Conservation (phyloP, 2,888 invertebrate genomes). For the Cryptus armator region DNA sequence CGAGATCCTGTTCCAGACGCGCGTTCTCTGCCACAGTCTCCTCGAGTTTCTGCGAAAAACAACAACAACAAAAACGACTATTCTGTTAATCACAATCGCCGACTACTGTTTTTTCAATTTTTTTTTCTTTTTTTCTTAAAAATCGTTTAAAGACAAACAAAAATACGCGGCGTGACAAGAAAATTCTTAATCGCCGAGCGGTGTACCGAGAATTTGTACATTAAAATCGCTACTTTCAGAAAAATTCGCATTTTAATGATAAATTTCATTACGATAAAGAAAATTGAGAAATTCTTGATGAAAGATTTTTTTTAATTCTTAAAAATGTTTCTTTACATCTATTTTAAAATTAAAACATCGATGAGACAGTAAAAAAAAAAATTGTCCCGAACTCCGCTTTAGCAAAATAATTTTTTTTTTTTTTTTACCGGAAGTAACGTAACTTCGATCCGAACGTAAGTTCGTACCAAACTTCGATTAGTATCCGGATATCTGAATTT, state of each 20-base stretch:
- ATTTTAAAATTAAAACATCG: neutral
- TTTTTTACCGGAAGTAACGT: too few species aligned
- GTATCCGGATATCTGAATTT: too few species aligned
- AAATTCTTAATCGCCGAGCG: neutral
- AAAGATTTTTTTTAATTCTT: too few species aligned
- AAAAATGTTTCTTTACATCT: too few species aligned
- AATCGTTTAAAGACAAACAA: neutral
- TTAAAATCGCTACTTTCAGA: neutral
- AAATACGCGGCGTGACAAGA: neutral
- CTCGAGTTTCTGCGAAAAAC: conserved; percentile 90
- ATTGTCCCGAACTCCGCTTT: too few species aligned
- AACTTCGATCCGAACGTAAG: too few species aligned
- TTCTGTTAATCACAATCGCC: conserved; percentile 8
- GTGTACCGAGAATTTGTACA: neutral
- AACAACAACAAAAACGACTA: neutral
- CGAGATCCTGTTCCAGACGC: conserved; percentile 94
- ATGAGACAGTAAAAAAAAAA: too few species aligned
- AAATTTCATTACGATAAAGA: neutral
- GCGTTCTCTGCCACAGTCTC: conserved; percentile 97
- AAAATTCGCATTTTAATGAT: neutral
- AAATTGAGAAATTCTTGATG: neutral
- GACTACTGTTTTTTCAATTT: too few species aligned
- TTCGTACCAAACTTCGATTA: too few species aligned
- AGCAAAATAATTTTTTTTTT: too few species aligned
- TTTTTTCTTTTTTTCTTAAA: neutral